Evolutionary conservation across 2,113 vertebrate species (phyloP).

Genomic region (Burhinus bistriatus): DNA sequence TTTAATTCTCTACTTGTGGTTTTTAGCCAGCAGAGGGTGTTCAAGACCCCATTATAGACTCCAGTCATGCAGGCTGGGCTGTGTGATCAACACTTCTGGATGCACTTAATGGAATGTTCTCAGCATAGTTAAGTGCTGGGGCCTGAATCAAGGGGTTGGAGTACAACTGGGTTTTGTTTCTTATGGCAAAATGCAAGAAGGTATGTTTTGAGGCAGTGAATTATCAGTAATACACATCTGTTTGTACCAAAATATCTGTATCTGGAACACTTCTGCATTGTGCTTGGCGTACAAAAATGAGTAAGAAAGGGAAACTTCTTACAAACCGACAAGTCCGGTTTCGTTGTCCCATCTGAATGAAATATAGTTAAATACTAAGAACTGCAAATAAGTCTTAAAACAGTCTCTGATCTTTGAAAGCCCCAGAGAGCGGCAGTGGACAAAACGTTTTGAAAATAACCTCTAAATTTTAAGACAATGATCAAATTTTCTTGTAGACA

Average conservation of each 20-base stretch:
- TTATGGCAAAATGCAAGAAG: background rate
- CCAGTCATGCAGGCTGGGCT: background rate
- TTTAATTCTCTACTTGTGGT: background rate
- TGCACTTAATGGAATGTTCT: constrained; percentile 23
- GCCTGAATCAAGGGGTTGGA: background rate
- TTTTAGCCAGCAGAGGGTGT: constrained; percentile 20
- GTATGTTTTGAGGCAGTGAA: background rate
- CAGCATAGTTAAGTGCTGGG: constrained; percentile 6
- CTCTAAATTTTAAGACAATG: background rate
- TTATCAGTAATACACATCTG: background rate
- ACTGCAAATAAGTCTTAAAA: background rate
- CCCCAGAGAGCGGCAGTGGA: background rate
- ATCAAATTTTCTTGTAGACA: background rate
- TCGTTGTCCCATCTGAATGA: background rate
- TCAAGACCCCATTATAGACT: background rate
- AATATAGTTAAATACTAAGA: background rate
- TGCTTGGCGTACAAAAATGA: background rate
- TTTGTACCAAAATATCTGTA: background rate
- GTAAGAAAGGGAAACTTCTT: background rate
- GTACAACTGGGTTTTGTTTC: background rate
- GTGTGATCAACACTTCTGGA: background rate
- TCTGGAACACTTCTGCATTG: background rate
- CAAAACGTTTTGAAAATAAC: background rate
- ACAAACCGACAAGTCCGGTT: background rate
- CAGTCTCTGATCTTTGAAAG: background rate